Conservation (phyloP, 2,113 vertebrate genomes). For the Pluvianellus socialis region DNA sequence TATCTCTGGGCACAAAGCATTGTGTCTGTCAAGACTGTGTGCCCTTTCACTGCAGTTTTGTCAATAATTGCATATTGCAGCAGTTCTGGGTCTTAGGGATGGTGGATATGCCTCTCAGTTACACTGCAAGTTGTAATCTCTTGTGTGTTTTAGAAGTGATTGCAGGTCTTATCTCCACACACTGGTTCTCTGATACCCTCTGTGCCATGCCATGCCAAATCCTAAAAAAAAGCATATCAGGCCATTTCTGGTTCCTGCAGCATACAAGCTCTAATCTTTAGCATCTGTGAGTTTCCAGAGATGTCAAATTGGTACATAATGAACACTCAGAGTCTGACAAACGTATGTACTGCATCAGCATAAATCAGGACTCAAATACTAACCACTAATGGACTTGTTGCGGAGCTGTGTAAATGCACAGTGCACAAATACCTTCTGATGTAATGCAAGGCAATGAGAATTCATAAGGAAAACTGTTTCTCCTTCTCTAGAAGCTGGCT, state of each 20-base stretch:
- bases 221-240: neutral
- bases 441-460: neutral
- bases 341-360: neutral
- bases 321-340: neutral
- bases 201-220: neutral
- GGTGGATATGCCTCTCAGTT: neutral
- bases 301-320: neutral
- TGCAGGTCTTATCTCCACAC: neutral
- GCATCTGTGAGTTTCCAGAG: neutral
- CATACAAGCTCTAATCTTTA: neutral
- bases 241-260: neutral
- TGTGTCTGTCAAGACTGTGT: neutral
- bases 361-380: conserved; percentile 1
- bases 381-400: conserved; percentile 11
- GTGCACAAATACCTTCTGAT: neutral
- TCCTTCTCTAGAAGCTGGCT: neutral
- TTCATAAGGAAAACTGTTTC: neutral
- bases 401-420: neutral
- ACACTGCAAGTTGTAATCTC: neutral
- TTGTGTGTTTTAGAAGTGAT: neutral
- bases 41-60: neutral
- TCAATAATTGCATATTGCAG: neutral
- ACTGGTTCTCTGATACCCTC: neutral
- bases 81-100: neutral
- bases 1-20: neutral